These are phyloP conservation scores for Tolmerus cingulatus DNA, from an alignment of 2,888 invertebrate species.

Conservation along the genomic window DNA sequence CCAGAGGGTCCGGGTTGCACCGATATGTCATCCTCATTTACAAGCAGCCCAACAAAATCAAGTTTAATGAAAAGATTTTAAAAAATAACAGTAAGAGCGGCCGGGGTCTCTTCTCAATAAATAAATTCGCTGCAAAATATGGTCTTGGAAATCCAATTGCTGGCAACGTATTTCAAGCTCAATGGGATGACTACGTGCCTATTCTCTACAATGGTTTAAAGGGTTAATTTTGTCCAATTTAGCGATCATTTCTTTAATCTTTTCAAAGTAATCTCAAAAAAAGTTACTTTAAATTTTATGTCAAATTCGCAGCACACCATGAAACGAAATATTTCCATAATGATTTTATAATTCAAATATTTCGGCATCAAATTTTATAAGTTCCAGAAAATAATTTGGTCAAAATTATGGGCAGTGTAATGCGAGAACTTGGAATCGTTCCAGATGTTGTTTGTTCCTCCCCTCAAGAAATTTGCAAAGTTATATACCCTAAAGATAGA, in stretches of 20 bases:
- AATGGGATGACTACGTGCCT: conserved; percentile 85
- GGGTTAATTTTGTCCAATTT: conserved; percentile 54
- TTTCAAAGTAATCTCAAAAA: not conserved
- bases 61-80: conserved; percentile 56
- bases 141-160: conserved; percentile 78
- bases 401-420: conserved; percentile 40
- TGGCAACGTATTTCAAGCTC: conserved; percentile 83
- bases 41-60: conserved; percentile 68
- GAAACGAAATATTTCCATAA: not conserved
- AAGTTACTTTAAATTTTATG: not conserved
- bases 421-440: conserved; percentile 69
- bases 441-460: conserved; percentile 77
- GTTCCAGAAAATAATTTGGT: not conserved
- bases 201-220: conserved; percentile 78
- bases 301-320: not conserved
- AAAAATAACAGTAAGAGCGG: not conserved
- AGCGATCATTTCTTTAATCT: not conserved
- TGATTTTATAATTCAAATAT: not conserved
- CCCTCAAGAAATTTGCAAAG: conserved; percentile 67
- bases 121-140: conserved; percentile 77
- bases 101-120: conserved; percentile 69
- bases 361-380: not conserved
- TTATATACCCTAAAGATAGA: conserved; percentile 62
- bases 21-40: conserved; percentile 72
- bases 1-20: conserved; percentile 69